These are phyloP conservation scores for Ophiodon elongatus DNA, from an alignment of 2,113 vertebrate species.

Conservation along the genomic window DNA sequence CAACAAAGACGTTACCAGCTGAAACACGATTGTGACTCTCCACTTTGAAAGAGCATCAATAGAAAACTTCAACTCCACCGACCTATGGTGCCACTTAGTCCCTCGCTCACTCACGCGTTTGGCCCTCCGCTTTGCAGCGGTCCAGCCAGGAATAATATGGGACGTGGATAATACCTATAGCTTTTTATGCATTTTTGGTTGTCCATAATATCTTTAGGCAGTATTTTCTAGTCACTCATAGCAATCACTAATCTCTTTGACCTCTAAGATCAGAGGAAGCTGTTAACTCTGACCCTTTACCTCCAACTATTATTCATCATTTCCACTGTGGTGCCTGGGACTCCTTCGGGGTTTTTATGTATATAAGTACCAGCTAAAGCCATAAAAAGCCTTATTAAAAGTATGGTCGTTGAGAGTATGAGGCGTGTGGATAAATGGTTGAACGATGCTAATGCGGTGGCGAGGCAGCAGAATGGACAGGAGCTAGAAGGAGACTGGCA, in stretches of 20 bases:
- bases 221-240: neutral
- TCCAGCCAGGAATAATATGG: neutral
- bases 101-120: no score
- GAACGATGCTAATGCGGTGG: slow-evolving; percentile 56
- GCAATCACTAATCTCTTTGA: neutral
- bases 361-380: slow-evolving; percentile 33
- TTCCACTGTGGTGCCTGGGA: neutral
- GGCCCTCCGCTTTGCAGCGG: no score
- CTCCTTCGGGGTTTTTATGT: slow-evolving; percentile 51
- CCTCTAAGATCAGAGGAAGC: neutral
- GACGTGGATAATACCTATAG: neutral
- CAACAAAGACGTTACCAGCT: no score
- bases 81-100: no score
- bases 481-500: slow-evolving; percentile 51
- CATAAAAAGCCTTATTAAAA: slow-evolving; percentile 71
- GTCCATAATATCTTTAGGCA: neutral
- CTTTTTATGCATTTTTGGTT: neutral
- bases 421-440: slow-evolving; percentile 58
- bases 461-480: slow-evolving; percentile 53
- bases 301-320: neutral
- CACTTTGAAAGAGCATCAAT: no score
- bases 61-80: no score
- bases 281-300: neutral
- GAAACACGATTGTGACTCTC: no score
- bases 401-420: slow-evolving; percentile 25